Base-by-base conservation (phyloP, 2,797 vertebrate species). In the Ctenosaura bakeri region DNA sequence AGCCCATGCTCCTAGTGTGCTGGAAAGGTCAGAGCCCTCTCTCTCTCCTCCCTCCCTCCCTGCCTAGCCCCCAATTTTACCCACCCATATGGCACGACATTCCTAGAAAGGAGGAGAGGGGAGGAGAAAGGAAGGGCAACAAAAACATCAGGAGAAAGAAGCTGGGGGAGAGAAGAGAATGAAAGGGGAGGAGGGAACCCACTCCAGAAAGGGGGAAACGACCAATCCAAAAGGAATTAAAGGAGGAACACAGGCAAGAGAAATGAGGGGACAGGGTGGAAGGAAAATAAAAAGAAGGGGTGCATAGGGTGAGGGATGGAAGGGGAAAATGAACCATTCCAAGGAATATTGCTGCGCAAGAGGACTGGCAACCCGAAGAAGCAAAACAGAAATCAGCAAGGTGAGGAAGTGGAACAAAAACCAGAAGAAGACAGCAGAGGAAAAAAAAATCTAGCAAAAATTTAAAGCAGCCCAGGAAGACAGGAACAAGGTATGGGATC, bases 81-180 rank as follows among this genome's bases (percentile, higher is more conserved):
- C 42, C 78, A 76, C 24, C 79, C 85, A 87, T 64, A 90, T 90
- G 79, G 89, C 71, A 56, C 6, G 38, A 16, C 76, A 64, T 24
- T 87, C 59, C 56, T 77, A 66, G 69, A 52, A 90, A 82, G 78
- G 26, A 46, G 42, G 42, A 46, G 42, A 46, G 42, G 42, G 42
- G 42, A 46, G 42, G 4, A 46, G 42, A 46, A 32, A 42, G 79
- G 56, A 1, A 29, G 20, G 77, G 78, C 13, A 62, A 62, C 59
- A 62, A 62, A 22, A 62, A 62, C 0, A 6, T 22, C 59, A 62
- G 22, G 59, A 6, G 5, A 22, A 62, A 62, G 59, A 62, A 62
- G 59, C 12, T 4, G 84, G n/a, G 32, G 26, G 52, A 2, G 26
- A 12, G 26, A n/a, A 2, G 26, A 14, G 12, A 50, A 9, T 22